phyloP scores from a whole-genome alignment of 2,888 invertebrate species.

The Orthosia incerta region DNA sequence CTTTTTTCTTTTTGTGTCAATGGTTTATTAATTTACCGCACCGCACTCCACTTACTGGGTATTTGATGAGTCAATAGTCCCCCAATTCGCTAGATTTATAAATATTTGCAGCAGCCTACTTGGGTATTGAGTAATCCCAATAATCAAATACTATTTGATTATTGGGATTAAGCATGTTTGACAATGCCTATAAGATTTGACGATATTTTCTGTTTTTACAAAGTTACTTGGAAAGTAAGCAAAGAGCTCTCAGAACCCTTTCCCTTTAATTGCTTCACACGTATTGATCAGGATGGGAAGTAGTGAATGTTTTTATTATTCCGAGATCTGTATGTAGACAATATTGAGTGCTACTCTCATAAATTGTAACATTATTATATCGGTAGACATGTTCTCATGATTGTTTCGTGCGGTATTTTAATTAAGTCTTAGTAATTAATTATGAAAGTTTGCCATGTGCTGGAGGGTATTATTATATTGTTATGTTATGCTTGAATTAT shows the following conservation, averaged over 20 bases:
- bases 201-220: background rate
- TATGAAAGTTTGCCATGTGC: constrained; percentile 28
- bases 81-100: no score
- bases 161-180: no score
- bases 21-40: no score
- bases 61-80: no score
- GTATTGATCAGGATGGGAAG: constrained; percentile 11
- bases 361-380: constrained; percentile 29
- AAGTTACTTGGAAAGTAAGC: background rate
- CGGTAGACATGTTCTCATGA: constrained; percentile 44
- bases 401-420: constrained; percentile 50
- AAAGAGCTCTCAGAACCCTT: background rate
- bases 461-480: background rate
- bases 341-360: constrained; percentile 30
- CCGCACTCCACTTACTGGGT: no score
- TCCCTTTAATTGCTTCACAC: constrained; percentile 9
- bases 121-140: background rate
- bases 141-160: background rate
- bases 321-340: constrained; percentile 26
- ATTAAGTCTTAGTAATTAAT: constrained; percentile 30
- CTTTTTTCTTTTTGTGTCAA: no score
- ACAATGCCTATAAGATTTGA: background rate
- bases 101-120: no score
- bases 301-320: constrained; percentile 5
- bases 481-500: constrained; percentile 14